Evolutionary conservation across 2,113 vertebrate genomes (phyloP).

Genomic region (Lutjanus erythropterus): DNA sequence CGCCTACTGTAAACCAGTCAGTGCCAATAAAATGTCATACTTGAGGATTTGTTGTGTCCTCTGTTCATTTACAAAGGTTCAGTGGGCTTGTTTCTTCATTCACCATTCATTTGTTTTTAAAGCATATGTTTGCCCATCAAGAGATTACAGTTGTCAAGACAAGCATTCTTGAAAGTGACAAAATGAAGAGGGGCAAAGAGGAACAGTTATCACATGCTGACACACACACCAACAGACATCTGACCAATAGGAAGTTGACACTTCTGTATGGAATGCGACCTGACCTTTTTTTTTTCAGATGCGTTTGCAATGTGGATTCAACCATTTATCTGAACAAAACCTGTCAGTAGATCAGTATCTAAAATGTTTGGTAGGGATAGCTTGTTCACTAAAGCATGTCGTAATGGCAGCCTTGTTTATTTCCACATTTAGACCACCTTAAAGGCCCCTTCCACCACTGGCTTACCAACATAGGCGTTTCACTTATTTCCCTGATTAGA

Average conservation of each 20-base stretch:
- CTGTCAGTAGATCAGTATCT: background rate
- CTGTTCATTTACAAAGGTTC: background rate
- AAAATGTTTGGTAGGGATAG: background rate
- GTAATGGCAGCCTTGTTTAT: background rate
- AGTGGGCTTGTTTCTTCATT: background rate
- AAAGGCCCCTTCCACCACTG: background rate
- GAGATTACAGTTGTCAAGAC: background rate
- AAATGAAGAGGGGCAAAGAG: slow-evolving; percentile 10
- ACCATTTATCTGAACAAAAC: background rate
- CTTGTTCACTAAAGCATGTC: background rate
- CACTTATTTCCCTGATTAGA: background rate
- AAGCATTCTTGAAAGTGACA: background rate
- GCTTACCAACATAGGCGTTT: background rate
- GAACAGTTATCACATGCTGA: slow-evolving; percentile 40
- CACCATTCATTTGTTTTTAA: background rate
- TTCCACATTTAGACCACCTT: background rate
- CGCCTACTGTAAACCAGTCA: background rate
- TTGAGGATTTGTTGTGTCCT: background rate
- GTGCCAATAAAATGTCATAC: background rate
- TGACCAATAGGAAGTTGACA: slow-evolving; percentile 60
- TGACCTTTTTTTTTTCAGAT: slow-evolving; percentile 13
- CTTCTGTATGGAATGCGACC: slow-evolving; percentile 39
- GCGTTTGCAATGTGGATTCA: slow-evolving; percentile 5
- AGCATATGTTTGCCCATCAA: background rate
- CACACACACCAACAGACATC: slow-evolving; percentile 34